A percentile compares a stretch with the other conserved stretches of the same genome.
Evolutionary conservation across 2,113 vertebrate genomes (phyloP).

Genomic region (Calidris pygmaea): DNA sequence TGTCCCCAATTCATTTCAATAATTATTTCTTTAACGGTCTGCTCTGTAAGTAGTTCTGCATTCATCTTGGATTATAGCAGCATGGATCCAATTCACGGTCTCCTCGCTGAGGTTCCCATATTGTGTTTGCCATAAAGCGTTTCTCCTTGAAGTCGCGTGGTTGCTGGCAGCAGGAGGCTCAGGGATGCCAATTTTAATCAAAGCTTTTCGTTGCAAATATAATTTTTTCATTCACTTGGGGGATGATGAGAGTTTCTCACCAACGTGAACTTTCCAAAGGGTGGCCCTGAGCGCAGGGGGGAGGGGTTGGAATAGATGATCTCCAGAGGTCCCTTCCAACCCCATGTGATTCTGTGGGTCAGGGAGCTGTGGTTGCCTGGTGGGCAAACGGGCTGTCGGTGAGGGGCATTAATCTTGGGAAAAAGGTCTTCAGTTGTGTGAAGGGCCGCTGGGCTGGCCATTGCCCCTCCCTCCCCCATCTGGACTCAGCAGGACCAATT

Average conservation of each 20-base stretch:
- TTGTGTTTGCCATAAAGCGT: neutral
- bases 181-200: neutral
- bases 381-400: rapidly evolving
- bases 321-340: no score
- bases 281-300: neutral
- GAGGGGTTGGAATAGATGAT: no score
- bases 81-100: neutral
- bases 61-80: neutral
- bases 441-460: neutral
- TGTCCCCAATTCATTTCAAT: neutral
- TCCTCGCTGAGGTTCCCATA: neutral
- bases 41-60: neutral
- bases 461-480: no score
- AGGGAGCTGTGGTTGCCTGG: no score
- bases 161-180: neutral
- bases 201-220: neutral
- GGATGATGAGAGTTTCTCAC: neutral
- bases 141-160: neutral
- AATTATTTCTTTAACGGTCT: neutral
- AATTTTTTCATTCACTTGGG: neutral
- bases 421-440: neutral
- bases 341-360: no score
- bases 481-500: neutral
- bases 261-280: neutral
- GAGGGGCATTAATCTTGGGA: neutral